Percentiles rank a stretch among this genome's conserved stretches.
phyloP scores from a whole-genome alignment of 2,888 invertebrate genomes.

The Polia nebulosa region DNA sequence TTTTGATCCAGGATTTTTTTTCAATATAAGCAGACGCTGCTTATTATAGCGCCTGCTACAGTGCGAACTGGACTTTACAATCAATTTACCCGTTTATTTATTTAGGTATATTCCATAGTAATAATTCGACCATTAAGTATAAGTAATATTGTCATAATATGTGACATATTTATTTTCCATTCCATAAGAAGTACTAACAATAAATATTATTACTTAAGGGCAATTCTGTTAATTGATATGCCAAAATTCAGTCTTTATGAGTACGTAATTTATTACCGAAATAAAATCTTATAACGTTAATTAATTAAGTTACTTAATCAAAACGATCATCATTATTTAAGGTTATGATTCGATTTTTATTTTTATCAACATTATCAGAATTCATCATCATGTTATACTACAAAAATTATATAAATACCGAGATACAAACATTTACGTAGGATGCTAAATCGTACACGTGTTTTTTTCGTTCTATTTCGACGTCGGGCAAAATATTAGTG shows the following conservation, averaged over 20 bases:
- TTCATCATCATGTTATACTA: no score
- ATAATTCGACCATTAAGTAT: neutral
- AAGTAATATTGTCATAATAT: neutral
- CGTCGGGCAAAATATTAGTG: neutral
- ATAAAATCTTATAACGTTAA: slow-evolving; percentile 26
- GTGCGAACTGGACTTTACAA: neutral
- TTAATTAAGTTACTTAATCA: neutral
- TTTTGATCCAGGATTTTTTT: no score
- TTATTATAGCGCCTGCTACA: no score
- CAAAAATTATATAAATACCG: slow-evolving; percentile 16
- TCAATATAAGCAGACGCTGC: no score
- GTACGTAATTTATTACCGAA: neutral
- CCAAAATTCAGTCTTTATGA: slow-evolving; percentile 3
- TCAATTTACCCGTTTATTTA: neutral
- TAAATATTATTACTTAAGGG: slow-evolving; percentile 8
- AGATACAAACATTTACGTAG: slow-evolving; percentile 1
- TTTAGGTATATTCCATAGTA: neutral
- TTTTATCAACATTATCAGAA: no score
- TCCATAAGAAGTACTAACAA: neutral
- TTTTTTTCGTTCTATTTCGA: slow-evolving; percentile 14
- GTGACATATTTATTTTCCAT: neutral
- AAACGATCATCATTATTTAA: neutral
- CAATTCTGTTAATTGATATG: slow-evolving; percentile 7
- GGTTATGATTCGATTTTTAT: neutral
- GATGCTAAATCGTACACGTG: slow-evolving; percentile 19